Percentiles rank a stretch among this genome's conserved stretches.
Evolutionary conservation across 2,888 invertebrate species (phyloP).

Genomic region (Polydrusus cervinus): DNA sequence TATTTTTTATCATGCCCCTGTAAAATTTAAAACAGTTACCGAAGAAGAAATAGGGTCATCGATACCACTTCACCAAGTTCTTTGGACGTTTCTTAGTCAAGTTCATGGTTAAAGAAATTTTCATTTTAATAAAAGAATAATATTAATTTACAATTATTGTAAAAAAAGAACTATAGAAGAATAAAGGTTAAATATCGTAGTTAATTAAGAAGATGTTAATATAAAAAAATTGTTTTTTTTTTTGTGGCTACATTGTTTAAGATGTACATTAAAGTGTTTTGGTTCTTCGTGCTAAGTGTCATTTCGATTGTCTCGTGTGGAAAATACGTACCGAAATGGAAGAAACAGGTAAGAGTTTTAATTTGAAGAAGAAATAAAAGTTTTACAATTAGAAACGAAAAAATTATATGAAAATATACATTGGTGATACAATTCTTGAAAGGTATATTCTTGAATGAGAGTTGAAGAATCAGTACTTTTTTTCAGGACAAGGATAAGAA

Average conservation of each 20-base stretch:
- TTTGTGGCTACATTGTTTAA: neutral
- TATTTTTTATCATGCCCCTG: constrained; percentile 15
- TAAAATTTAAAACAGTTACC: constrained; percentile 34
- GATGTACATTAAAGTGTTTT: neutral
- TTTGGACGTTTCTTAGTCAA: constrained; percentile 39
- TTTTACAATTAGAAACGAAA: no score
- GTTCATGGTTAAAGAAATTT: constrained; percentile 39
- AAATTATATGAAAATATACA: no score
- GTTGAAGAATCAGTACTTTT: no score
- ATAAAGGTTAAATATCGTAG: neutral
- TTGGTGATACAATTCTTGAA: no score
- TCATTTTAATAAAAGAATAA: neutral
- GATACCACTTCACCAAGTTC: constrained; percentile 32
- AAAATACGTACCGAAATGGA: constrained; percentile 85
- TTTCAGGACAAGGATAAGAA: no score
- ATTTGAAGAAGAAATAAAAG: neutral
- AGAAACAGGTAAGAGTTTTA: constrained; percentile 79
- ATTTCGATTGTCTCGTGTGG: constrained; percentile 63
- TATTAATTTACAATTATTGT: neutral
- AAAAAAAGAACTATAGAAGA: neutral
- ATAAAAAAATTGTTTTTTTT: no score
- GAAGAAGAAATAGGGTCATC: constrained; percentile 47
- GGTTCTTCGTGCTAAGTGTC: constrained; percentile 31
- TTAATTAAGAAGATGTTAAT: neutral
- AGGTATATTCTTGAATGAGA: no score